phyloP scores from a whole-genome alignment of 1,140 invertebrate genomes.

The Periplaneta americana region DNA sequence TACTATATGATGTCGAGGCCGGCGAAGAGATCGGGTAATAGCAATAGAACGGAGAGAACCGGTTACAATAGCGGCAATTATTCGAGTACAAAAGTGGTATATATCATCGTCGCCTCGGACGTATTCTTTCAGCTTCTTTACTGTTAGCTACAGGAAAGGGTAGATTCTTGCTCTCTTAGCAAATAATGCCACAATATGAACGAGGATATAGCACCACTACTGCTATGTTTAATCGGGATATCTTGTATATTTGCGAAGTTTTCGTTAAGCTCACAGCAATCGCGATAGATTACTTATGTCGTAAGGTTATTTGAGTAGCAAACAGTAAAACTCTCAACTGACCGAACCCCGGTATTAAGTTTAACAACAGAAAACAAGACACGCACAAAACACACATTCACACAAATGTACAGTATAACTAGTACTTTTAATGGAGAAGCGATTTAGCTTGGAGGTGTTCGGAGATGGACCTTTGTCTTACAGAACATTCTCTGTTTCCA shows the following conservation, averaged over 20 bases:
- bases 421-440: not conserved
- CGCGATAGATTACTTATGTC: not conserved
- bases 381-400: not conserved
- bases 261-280: too few species aligned
- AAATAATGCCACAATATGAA: too few species aligned
- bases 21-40: not conserved
- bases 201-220: too few species aligned
- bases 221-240: too few species aligned
- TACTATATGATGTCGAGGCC: not conserved
- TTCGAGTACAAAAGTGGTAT: not conserved
- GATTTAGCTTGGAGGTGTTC: too few species aligned
- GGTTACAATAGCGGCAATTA: not conserved
- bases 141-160: too few species aligned
- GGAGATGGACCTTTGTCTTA: too few species aligned
- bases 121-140: not conserved
- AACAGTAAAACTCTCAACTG: not conserved
- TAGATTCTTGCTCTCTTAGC: too few species aligned
- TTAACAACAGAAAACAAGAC: not conserved
- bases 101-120: not conserved
- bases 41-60: not conserved
- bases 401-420: not conserved
- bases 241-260: too few species aligned
- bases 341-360: not conserved
- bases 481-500: too few species aligned
- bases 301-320: not conserved